Percentiles rank a stretch among this genome's conserved stretches.
These are phyloP conservation scores for Channallabes apus DNA, from an alignment of 2,797 vertebrate species.

Conservation along the genomic window DNA sequence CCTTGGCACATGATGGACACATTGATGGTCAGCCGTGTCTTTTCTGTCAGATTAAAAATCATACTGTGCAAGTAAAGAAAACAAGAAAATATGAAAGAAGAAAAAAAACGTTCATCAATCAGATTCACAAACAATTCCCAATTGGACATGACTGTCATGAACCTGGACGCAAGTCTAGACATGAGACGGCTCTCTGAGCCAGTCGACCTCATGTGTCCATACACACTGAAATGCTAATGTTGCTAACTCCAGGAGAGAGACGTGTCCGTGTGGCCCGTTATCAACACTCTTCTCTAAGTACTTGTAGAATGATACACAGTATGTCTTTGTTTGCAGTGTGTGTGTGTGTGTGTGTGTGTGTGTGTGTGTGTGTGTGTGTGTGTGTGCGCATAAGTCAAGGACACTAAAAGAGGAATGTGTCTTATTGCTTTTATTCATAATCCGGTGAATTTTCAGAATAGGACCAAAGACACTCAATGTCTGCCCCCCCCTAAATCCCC, in stretches of 20 bases:
- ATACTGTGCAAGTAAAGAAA: no score
- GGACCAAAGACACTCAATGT: not conserved
- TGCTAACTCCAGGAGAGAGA: no score
- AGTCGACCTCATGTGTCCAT: not conserved
- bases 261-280: no score
- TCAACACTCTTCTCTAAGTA: not conserved
- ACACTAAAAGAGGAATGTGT: not conserved
- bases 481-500: not conserved
- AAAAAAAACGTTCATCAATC: no score
- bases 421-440: constrained; percentile 21
- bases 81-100: no score
- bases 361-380: not conserved
- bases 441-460: not conserved
- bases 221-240: not conserved
- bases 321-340: not conserved
- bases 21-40: no score
- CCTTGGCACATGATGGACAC: no score
- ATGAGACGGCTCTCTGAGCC: not conserved
- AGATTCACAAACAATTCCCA: no score
- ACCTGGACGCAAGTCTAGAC: not conserved
- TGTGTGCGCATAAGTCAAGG: not conserved
- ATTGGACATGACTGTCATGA: no score
- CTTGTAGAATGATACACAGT: not conserved
- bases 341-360: not conserved
- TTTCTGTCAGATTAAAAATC: no score